These are phyloP conservation scores for Oryzias woworae DNA, from an alignment of 2,113 vertebrate genomes.

Conservation along the genomic window DNA sequence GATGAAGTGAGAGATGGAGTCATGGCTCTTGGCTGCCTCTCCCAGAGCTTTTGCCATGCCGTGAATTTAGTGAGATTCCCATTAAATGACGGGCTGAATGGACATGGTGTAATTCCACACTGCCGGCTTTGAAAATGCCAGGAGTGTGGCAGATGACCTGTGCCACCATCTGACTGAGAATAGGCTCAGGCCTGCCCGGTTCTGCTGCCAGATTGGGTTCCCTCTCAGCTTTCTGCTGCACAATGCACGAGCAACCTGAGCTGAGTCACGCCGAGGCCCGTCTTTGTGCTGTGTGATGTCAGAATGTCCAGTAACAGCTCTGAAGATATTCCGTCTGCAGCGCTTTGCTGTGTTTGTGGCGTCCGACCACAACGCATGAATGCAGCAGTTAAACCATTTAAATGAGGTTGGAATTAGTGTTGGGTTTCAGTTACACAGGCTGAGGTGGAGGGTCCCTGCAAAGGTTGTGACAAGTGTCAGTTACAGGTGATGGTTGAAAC, in stretches of 20 bases:
- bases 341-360: conserved; percentile 1
- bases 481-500: no score
- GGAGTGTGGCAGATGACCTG: conserved; percentile 56
- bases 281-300: conserved; percentile 69
- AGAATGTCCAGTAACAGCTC: conserved; percentile 71
- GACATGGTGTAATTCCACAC: conserved; percentile 77
- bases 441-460: neutral
- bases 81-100: conserved; percentile 50
- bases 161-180: conserved; percentile 57
- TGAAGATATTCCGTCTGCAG: conserved; percentile 25
- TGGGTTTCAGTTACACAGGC: neutral
- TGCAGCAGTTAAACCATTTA: neutral
- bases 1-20: conserved; percentile 1
- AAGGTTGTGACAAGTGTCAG: neutral
- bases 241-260: conserved; percentile 76
- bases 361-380: neutral
- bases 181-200: conserved; percentile 52
- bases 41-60: conserved; percentile 21
- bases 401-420: neutral
- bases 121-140: conserved; percentile 63
- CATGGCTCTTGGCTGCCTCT: conserved; percentile 13
- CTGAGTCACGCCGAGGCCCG: conserved; percentile 64
- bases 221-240: conserved; percentile 77
- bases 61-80: conserved; percentile 56
- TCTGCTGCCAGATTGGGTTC: conserved; percentile 68